Evolutionary conservation across 2,888 invertebrate genomes (phyloP).

Genomic region (Euproctis similis): DNA sequence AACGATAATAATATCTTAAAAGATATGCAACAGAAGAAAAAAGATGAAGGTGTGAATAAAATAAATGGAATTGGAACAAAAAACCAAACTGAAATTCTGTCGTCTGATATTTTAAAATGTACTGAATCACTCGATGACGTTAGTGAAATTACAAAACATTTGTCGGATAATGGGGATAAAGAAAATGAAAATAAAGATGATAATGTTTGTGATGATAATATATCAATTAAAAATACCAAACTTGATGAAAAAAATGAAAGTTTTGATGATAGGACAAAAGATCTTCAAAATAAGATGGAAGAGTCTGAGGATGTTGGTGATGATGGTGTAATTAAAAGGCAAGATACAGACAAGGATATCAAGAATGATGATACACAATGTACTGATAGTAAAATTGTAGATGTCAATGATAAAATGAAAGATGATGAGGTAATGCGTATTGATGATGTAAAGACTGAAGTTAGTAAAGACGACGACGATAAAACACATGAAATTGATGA

Average conservation of each 20-base stretch:
- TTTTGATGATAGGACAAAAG: conserved; percentile 1
- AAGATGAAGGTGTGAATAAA: conserved; percentile 2
- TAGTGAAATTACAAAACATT: conserved; percentile 7
- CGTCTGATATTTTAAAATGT: conserved; percentile 1
- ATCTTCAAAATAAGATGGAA: too few relatives aligned
- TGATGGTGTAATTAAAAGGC: too few relatives aligned
- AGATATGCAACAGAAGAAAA: conserved; percentile 3
- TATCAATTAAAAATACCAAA: background rate
- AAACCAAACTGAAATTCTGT: background rate
- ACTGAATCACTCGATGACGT: conserved; percentile 5
- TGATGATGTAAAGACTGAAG: background rate
- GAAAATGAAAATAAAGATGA: conserved; percentile 2
- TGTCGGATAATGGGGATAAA: conserved; percentile 4
- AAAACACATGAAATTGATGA: conserved; percentile 17
- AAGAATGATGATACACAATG: too few relatives aligned
- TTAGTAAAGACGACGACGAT: conserved; percentile 14
- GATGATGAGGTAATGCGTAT: too few relatives aligned
- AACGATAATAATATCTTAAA: conserved; percentile 5
- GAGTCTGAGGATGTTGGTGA: too few relatives aligned
- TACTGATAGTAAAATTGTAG: background rate
- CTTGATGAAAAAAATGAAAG: background rate
- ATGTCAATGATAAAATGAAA: background rate
- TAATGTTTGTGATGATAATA: too few relatives aligned
- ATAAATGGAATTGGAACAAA: conserved; percentile 4
- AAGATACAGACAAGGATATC: too few relatives aligned